These are phyloP conservation scores for Apamea monoglypha DNA, from an alignment of 2,888 invertebrate genomes.

Conservation along the genomic window DNA sequence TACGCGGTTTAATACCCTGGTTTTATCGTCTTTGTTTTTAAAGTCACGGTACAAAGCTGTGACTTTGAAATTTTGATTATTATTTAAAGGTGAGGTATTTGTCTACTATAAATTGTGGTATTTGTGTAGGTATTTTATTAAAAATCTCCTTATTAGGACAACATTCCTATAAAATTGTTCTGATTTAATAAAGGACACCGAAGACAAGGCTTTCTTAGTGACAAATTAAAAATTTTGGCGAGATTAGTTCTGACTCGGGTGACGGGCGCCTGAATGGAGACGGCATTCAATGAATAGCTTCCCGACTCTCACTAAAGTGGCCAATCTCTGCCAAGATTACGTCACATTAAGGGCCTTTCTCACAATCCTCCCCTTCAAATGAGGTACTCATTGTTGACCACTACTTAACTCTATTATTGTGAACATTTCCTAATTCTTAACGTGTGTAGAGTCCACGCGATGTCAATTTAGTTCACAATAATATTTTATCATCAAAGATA, in stretches of 20 bases:
- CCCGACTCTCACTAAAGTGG: conserved; percentile 74
- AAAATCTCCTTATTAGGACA: conserved; percentile 9
- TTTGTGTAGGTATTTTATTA: conserved; percentile 19
- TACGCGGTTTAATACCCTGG: conserved; percentile 21
- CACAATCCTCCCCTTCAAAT: conserved; percentile 64
- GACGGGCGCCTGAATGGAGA: conserved; percentile 76
- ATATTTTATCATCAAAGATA: conserved; percentile 43
- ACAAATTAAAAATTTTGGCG: conserved; percentile 73
- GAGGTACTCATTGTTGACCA: conserved; percentile 64
- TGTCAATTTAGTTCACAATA: conserved; percentile 36
- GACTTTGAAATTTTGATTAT: conserved; percentile 35
- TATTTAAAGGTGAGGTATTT: conserved; percentile 7
- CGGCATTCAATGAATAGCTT: conserved; percentile 79
- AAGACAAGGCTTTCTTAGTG: conserved; percentile 64
- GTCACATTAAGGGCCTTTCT: conserved; percentile 74
- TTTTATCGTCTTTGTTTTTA: conserved; percentile 53
- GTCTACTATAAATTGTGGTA: neutral
- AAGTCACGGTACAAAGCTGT: conserved; percentile 39
- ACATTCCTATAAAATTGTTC: conserved; percentile 34
- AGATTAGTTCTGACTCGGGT: conserved; percentile 76
- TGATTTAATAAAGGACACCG: conserved; percentile 44
- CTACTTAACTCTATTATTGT: conserved; percentile 64
- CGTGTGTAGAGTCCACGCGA: conserved; percentile 44
- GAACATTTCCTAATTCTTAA: conserved; percentile 53
- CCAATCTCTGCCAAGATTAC: conserved; percentile 79